Percentiles rank a stretch among this genome's conserved stretches.
These are phyloP conservation scores for Miltochrista miniata DNA, from an alignment of 2,888 invertebrate genomes.

Conservation along the genomic window DNA sequence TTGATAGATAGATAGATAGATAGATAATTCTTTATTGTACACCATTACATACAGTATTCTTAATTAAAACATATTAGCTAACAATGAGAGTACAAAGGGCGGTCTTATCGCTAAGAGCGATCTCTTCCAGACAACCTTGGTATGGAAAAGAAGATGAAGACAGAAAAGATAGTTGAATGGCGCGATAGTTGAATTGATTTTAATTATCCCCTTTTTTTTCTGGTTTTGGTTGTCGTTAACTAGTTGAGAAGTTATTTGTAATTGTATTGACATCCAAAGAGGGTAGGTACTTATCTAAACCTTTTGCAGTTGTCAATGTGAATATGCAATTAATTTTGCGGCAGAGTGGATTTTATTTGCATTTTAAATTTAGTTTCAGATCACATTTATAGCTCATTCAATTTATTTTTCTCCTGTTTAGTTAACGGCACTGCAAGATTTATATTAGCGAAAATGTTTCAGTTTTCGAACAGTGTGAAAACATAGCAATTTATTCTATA, in stretches of 20 bases:
- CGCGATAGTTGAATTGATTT: too few species aligned
- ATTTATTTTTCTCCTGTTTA: constrained; percentile 9
- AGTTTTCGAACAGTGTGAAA: not conserved
- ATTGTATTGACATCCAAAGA: constrained; percentile 9
- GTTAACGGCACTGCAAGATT: constrained; percentile 22
- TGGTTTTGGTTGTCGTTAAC: too few species aligned
- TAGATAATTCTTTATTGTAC: too few species aligned
- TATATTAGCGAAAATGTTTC: constrained; percentile 8
- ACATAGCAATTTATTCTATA: not conserved
- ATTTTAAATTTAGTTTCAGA: constrained; percentile 32
- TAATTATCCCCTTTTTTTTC: constrained; percentile 49
- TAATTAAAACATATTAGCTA: too few species aligned
- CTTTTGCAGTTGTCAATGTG: constrained; percentile 28
- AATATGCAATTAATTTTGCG: constrained; percentile 34
- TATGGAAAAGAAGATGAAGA: too few species aligned
- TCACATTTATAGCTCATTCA: constrained; percentile 19
- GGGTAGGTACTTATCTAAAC: constrained; percentile 17
- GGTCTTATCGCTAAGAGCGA: too few species aligned
- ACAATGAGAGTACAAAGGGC: too few species aligned
- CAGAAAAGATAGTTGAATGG: too few species aligned
- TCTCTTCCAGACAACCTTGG: too few species aligned
- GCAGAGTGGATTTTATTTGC: constrained; percentile 34
- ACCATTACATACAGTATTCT: too few species aligned
- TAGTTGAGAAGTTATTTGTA: constrained; percentile 6
- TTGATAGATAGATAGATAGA: too few species aligned